Percentiles rank a stretch among this genome's conserved stretches.
These are phyloP conservation scores for Oligia strigilis DNA, from an alignment of 2,888 invertebrate genomes.

Conservation along the genomic window DNA sequence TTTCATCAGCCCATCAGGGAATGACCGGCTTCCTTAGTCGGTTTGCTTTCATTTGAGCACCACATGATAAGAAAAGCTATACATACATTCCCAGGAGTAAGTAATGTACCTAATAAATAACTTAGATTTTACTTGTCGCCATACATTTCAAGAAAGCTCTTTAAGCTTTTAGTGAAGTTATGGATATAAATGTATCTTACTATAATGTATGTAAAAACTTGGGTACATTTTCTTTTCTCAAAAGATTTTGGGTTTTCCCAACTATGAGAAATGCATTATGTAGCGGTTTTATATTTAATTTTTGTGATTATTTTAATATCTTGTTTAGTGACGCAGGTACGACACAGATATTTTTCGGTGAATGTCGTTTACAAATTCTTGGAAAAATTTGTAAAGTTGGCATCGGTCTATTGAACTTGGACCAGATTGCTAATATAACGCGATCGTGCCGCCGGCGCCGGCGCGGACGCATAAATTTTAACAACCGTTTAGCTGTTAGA, in stretches of 20 bases:
- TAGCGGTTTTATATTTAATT: neutral
- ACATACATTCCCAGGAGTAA: conserved; percentile 30
- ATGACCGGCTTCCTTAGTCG: conserved; percentile 3
- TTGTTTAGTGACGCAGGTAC: conserved; percentile 21
- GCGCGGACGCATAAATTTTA: conserved; percentile 67
- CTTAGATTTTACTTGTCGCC: conserved; percentile 14
- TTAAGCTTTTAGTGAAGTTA: conserved; percentile 36
- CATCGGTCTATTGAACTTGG: conserved; percentile 81
- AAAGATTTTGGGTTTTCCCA: neutral
- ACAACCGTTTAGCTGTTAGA: conserved; percentile 40
- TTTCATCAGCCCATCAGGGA: conserved; percentile 8
- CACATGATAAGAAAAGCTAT: conserved; percentile 21
- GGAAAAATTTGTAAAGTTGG: conserved; percentile 50
- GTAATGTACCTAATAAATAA: conserved; percentile 34
- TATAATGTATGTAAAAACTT: conserved; percentile 2
- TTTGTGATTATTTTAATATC: neutral
- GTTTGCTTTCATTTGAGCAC: conserved; percentile 17
- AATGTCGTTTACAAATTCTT: conserved; percentile 38
- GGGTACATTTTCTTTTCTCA: neutral
- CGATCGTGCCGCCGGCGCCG: conserved; percentile 59
- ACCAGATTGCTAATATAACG: conserved; percentile 70
- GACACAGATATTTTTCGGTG: conserved; percentile 29
- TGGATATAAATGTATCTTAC: conserved; percentile 16
- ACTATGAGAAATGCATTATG: neutral
- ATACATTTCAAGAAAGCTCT: conserved; percentile 40